Evolutionary conservation across 2,888 invertebrate genomes (phyloP).

Genomic region (Brachypalpus laphriformis): DNA sequence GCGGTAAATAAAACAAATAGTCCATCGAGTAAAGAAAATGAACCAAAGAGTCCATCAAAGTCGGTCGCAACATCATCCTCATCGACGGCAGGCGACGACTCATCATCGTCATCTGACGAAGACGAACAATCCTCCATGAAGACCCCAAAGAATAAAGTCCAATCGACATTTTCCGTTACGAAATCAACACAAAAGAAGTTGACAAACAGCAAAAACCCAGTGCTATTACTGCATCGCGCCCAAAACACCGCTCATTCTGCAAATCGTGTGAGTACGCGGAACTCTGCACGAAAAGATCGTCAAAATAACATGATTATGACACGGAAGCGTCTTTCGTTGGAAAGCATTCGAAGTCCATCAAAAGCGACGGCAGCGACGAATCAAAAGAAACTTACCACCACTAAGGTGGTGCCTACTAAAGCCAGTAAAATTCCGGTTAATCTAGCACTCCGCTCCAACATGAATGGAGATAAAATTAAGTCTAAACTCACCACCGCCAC

Average conservation of each 20-base stretch:
- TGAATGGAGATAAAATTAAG: conserved; percentile 21
- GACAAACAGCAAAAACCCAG: conserved; percentile 18
- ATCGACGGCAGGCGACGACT: not conserved
- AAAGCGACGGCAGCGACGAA: conserved; percentile 11
- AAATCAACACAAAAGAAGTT: conserved; percentile 15
- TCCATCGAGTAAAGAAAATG: conserved; percentile 70
- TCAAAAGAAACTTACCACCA: conserved; percentile 24
- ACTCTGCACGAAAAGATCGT: conserved; percentile 76
- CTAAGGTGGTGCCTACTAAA: conserved; percentile 51
- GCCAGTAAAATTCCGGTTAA: conserved; percentile 43
- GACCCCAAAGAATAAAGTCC: not conserved
- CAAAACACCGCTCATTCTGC: not conserved
- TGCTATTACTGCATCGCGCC: conserved; percentile 14
- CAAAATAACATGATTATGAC: conserved; percentile 77
- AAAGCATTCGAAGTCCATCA: conserved; percentile 71
- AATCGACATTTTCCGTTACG: not conserved
- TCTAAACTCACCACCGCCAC: not conserved
- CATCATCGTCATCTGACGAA: conserved; percentile 28
- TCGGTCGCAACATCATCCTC: conserved; percentile 9
- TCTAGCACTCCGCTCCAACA: conserved; percentile 45
- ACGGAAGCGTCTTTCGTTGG: conserved; percentile 79
- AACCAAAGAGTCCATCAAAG: conserved; percentile 56
- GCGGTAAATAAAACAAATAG: conserved; percentile 53
- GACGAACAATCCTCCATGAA: not conserved
- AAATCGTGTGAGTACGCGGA: conserved; percentile 76